Conservation (phyloP, 2,888 invertebrate genomes). For the Disparrhopalites patrizii region DNA sequence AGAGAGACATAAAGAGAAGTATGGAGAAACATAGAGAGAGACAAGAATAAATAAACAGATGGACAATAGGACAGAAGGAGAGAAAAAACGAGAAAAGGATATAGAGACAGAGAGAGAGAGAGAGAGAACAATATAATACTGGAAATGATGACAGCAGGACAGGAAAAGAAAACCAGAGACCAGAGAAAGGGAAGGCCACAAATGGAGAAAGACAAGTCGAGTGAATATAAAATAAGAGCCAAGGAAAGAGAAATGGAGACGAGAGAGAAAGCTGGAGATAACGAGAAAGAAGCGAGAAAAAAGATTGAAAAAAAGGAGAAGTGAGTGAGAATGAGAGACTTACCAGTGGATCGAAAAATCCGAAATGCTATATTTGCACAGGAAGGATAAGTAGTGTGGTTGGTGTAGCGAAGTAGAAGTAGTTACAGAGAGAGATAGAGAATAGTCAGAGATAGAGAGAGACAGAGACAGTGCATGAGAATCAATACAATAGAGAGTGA, state of each 20-base stretch:
- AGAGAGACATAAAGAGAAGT: no score
- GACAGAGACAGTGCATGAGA: neutral
- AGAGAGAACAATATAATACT: no score
- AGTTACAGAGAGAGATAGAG: neutral
- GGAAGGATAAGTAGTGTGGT: neutral
- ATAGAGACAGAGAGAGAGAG: no score
- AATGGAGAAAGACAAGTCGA: neutral
- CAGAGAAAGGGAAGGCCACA: no score
- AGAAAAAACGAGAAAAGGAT: no score
- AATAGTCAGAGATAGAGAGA: conserved; percentile 1
- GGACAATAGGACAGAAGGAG: no score
- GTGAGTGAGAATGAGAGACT: no score
- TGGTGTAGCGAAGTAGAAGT: neutral
- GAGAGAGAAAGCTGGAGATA: neutral
- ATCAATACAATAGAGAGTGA: conserved; percentile 5
- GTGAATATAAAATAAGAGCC: neutral
- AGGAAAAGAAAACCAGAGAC: neutral
- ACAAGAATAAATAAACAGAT: no score
- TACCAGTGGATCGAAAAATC: conserved; percentile 46
- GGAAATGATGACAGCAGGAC: no score
- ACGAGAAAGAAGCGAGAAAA: no score
- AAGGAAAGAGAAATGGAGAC: neutral
- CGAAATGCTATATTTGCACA: conserved; percentile 36
- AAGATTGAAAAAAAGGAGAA: no score
- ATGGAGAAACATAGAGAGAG: no score